A percentile compares a stretch with the other conserved stretches of the same genome.
These are phyloP conservation scores for Buceros bicornis DNA, from an alignment of 2,797 vertebrate genomes.

Conservation along the genomic window DNA sequence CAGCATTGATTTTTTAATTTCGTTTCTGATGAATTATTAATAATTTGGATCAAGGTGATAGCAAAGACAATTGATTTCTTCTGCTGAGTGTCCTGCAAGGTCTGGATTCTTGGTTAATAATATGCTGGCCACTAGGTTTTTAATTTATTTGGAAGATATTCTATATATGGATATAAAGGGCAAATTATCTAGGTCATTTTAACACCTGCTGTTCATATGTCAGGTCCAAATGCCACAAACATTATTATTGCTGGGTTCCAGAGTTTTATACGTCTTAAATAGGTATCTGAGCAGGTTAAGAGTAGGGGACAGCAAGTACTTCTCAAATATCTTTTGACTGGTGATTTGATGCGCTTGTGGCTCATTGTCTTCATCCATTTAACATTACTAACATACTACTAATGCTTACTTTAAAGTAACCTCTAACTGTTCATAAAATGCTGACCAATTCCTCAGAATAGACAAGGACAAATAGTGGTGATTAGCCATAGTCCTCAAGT, in stretches of 20 bases:
- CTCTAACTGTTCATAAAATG: background rate
- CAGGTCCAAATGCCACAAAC: background rate
- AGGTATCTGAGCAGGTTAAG: background rate
- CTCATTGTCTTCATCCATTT: background rate
- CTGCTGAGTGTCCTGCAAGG: constrained; percentile 31
- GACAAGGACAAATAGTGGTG: background rate
- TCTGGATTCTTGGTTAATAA: constrained; percentile 36
- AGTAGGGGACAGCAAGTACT: background rate
- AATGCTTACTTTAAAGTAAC: background rate
- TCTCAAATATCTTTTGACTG: background rate
- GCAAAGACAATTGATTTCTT: constrained; percentile 76
- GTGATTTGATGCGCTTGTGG: background rate
- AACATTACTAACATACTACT: background rate
- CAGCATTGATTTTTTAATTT: constrained; percentile 71
- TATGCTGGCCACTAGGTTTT: constrained; percentile 16
- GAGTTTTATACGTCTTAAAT: background rate
- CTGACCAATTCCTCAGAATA: background rate
- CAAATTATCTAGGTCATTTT: background rate
- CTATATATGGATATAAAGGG: background rate
- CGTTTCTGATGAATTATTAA: constrained; percentile 76
- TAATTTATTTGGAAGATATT: constrained; percentile 21
- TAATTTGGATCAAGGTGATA: constrained; percentile 70
- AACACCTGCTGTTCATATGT: background rate
- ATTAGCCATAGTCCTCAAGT: background rate
- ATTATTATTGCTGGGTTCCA: background rate